Conservation (phyloP, 1,140 invertebrate genomes). For the Brachionus rotundiformis region DNA sequence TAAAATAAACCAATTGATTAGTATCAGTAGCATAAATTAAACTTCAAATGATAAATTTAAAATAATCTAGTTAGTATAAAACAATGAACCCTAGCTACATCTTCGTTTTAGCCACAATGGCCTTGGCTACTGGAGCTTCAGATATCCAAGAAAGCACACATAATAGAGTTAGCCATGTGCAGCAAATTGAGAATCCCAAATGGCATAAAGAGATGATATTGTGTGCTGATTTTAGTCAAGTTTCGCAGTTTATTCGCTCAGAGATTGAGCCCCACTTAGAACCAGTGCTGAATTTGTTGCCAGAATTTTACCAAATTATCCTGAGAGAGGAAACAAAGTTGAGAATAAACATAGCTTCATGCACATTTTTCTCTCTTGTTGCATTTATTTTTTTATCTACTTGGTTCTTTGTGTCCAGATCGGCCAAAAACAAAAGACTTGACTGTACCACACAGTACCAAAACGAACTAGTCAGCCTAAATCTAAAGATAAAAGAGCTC, state of each 20-base stretch:
- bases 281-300: not conserved
- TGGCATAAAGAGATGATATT: not conserved
- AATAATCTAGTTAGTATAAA: not conserved
- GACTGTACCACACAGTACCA: not conserved
- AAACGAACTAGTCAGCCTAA: not conserved
- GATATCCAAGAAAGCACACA: not conserved
- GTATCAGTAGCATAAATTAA: slow-evolving; percentile 1
- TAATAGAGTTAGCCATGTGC: not conserved
- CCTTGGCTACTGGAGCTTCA: not conserved
- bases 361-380: not conserved
- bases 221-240: not conserved
- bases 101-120: not conserved
- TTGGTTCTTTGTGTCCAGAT: not conserved
- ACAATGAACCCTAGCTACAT: not conserved
- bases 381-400: not conserved
- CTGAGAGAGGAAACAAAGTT: not conserved
- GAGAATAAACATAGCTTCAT: not conserved
- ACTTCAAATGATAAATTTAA: not conserved
- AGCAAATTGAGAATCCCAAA: not conserved
- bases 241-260: not conserved
- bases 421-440: not conserved
- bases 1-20: not conserved
- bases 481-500: not conserved
- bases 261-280: not conserved
- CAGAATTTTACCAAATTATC: not conserved